A percentile compares a stretch with the other conserved stretches of the same genome.
phyloP scores from a whole-genome alignment of 2,113 vertebrate species.

The human (Homo sapiens) region GRCh38 chrX:2586001-2586500 shows the following conservation, averaged over 20 bases:
- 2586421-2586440: not conserved
- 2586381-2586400: no score
- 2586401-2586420: no score
- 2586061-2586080: no score
- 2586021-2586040: fast-evolving
- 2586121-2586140: fast-evolving
- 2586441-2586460: not conserved
- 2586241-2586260: fast-evolving
- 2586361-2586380: not conserved
- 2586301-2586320: no score
- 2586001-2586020: no score
- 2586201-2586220: fast-evolving
- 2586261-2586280: not conserved
- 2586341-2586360: no score
- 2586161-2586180: no score
- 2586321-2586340: not conserved
- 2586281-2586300: not conserved
- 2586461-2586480: no score
- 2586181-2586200: fast-evolving
- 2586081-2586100: not conserved
- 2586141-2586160: no score
- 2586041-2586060: fast-evolving
- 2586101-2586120: fast-evolving
- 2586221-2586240: fast-evolving
- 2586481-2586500: no score